These are phyloP conservation scores for Anabas testudineus DNA, from an alignment of 2,797 vertebrate genomes.

Conservation along the genomic window DNA sequence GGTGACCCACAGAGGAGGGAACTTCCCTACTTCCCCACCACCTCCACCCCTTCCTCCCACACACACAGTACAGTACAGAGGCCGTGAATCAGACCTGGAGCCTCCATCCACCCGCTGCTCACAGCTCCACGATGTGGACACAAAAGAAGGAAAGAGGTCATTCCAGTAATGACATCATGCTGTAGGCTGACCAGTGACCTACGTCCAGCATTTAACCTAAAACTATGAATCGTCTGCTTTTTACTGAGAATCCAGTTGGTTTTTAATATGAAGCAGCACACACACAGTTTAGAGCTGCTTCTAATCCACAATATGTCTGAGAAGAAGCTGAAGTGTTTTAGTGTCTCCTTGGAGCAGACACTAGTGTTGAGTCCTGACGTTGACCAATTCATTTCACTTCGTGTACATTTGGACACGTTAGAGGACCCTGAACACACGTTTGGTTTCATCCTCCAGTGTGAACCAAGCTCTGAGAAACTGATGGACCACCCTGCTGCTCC, in stretches of 20 bases:
- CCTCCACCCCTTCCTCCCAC: not conserved
- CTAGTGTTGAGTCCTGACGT: no score
- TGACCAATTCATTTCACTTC: no score
- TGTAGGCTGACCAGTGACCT: not conserved
- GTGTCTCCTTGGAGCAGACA: no score
- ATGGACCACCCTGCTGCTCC: slow-evolving; percentile 13
- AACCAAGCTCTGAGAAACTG: not conserved
- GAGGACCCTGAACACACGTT: no score
- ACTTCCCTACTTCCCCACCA: slow-evolving; percentile 49
- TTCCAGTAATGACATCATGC: slow-evolving; percentile 32
- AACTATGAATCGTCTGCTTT: no score
- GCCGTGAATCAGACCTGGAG: slow-evolving; percentile 4
- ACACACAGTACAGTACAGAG: not conserved
- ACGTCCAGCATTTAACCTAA: not conserved
- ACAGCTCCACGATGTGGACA: slow-evolving; percentile 12
- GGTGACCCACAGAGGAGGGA: slow-evolving; percentile 18
- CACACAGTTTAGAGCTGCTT: no score
- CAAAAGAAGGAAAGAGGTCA: slow-evolving; percentile 51
- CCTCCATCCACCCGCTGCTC: slow-evolving; percentile 15
- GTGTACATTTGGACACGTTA: no score
- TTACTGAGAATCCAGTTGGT: no score
- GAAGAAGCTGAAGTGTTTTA: no score
- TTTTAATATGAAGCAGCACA: no score
- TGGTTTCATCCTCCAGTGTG: not conserved
- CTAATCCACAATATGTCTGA: no score